A percentile compares a stretch with the other conserved stretches of the same genome.
Conservation (phyloP, 2,888 invertebrate species). For the Teleiodes luculella region DNA sequence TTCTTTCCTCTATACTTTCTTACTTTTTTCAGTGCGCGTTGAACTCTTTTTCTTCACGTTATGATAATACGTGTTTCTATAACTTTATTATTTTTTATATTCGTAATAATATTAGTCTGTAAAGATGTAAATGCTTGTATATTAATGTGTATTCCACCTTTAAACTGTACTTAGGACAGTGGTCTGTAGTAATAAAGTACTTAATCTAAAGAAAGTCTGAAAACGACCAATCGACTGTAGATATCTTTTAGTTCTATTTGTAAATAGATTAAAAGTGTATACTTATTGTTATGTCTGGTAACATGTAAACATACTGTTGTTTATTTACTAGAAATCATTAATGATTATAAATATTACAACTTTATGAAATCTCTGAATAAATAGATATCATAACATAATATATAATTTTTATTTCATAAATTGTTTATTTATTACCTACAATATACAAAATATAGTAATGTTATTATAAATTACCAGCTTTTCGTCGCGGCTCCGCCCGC, state of each 20-base stretch:
- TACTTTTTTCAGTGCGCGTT: constrained; percentile 31
- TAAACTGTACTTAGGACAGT: constrained; percentile 39
- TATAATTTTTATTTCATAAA: not conserved
- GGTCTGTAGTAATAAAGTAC: constrained; percentile 43
- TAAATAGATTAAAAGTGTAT: constrained; percentile 59
- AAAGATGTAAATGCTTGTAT: constrained; percentile 46
- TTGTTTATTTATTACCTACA: no score
- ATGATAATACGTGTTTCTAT: not conserved
- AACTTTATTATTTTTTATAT: constrained; percentile 23
- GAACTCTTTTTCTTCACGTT: constrained; percentile 36
- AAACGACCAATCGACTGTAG: constrained; percentile 74
- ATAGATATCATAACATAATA: constrained; percentile 51
- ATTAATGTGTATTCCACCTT: constrained; percentile 35
- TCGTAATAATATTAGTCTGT: constrained; percentile 19
- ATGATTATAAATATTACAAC: constrained; percentile 47
- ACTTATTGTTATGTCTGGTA: constrained; percentile 52
- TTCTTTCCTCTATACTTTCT: constrained; percentile 16
- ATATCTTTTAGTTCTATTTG: constrained; percentile 59
- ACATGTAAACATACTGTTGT: constrained; percentile 64
- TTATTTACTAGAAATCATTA: constrained; percentile 59
- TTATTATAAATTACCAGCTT: no score
- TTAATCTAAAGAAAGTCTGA: constrained; percentile 66
- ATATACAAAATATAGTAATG: no score
- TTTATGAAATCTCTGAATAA: constrained; percentile 65
- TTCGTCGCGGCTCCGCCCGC: no score